Percentiles rank a stretch among this genome's conserved stretches.
These are phyloP conservation scores for Pomacea maculata DNA, from an alignment of 1,140 invertebrate species.

Conservation along the genomic window DNA sequence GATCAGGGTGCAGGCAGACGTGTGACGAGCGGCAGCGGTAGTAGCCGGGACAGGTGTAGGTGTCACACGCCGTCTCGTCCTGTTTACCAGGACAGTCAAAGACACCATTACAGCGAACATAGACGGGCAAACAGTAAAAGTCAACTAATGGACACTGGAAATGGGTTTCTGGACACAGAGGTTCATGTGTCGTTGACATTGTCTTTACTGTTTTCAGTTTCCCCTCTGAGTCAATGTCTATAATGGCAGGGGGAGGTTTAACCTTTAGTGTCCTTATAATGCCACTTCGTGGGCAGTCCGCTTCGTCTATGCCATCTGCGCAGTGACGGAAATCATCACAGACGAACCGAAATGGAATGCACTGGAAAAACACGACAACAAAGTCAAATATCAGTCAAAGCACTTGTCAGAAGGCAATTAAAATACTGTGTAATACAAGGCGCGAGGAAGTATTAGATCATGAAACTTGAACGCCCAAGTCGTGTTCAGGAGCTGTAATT, in stretches of 20 bases:
- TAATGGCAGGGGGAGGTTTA: neutral
- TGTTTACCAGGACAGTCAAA: slow-evolving; percentile 15
- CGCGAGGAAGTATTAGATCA: too few relatives aligned
- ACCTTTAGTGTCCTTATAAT: neutral
- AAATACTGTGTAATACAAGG: too few relatives aligned
- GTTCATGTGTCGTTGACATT: too few relatives aligned
- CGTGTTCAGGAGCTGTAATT: too few relatives aligned
- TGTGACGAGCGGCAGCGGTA: slow-evolving; percentile 11
- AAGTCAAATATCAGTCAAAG: too few relatives aligned
- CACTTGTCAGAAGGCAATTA: too few relatives aligned
- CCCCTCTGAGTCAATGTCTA: neutral
- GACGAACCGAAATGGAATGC: neutral
- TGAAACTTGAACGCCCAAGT: too few relatives aligned
- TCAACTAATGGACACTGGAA: slow-evolving; percentile 10
- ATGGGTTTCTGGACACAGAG: slow-evolving; percentile 18
- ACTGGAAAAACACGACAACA: neutral
- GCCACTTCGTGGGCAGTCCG: too few relatives aligned
- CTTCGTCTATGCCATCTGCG: neutral
- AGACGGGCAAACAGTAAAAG: slow-evolving; percentile 14
- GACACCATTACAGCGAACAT: slow-evolving; percentile 24
- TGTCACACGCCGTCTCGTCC: slow-evolving; percentile 12
- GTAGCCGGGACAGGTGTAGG: neutral
- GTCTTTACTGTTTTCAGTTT: neutral
- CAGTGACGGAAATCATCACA: neutral
- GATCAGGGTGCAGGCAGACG: slow-evolving; percentile 10